Evolutionary conservation across 1,140 invertebrate genomes (phyloP), one percentile per base, ranked within the genome.

Genomic region (Notospermus geniculatus): DNA sequence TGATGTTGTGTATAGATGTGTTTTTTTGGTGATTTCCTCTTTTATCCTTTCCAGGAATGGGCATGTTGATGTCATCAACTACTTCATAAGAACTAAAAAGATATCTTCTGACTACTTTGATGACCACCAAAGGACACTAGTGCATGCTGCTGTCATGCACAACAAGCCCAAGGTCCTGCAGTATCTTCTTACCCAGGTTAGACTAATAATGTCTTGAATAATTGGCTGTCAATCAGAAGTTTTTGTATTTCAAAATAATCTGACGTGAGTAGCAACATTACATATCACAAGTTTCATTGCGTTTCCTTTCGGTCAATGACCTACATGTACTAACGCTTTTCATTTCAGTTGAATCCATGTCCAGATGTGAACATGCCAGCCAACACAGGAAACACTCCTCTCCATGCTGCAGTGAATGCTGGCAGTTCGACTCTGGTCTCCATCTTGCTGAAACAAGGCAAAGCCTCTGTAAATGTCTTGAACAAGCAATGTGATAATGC

Each of bases 401-500:
- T 81, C 9, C 80, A 81, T 66, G 76, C 76, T 30, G 78, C 80
- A 13, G 71, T 73, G 17, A 80, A 80, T 63, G 72, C 62, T 59
- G 78, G 78, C 17, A 75, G 71, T 62, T 32, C 63, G 11, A 58
- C 70, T 9, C 56, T 79, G 2, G 74, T 78, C 4, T 58, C 68
- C n/a, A 57, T 71, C 19, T 55, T 81, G 46, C 62, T 78, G 7
- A 62, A 69, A 36, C 56, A 58, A 59, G 53, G 65, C 2, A 55
- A 66, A 25, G 69, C 79, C 7, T 52, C 77, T 46, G 65, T 80
- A 7, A 74, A 80, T 55, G 61, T 63, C 53, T 54, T 58, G 4
- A 81, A 81, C 62, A 54, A 62, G 2, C 75, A 79, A 53, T 80
- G 77, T 70, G 79, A 80, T 29, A 67, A 75, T 54, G 72, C 76